Evolutionary conservation across 2,888 invertebrate genomes (phyloP).

Genomic region (Chesias legatella): DNA sequence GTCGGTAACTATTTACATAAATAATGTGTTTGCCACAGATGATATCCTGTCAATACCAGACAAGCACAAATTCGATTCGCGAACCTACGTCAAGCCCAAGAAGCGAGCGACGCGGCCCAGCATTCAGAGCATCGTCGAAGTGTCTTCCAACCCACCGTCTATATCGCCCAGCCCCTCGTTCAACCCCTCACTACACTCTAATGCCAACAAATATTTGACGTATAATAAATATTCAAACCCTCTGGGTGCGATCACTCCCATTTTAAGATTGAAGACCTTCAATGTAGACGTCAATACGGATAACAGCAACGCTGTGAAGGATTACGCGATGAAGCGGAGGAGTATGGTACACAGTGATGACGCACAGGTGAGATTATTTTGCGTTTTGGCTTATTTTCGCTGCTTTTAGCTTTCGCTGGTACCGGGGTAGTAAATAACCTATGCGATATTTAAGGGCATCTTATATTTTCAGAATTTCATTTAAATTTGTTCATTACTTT

Average conservation of each 20-base stretch:
- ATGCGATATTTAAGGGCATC: too few relatives aligned
- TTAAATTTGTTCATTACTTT: too few relatives aligned
- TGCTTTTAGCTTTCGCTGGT: too few relatives aligned
- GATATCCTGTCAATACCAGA: slow-evolving; percentile 57
- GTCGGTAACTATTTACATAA: too few relatives aligned
- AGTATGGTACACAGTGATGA: slow-evolving; percentile 68
- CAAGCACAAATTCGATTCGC: slow-evolving; percentile 82
- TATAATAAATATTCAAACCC: slow-evolving; percentile 70
- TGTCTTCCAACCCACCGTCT: slow-evolving; percentile 49
- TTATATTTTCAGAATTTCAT: too few relatives aligned
- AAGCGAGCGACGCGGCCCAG: slow-evolving; percentile 80
- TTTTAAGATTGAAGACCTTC: slow-evolving; percentile 68
- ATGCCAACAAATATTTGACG: slow-evolving; percentile 61
- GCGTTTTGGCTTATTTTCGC: too few relatives aligned
- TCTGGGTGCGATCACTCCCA: slow-evolving; percentile 58
- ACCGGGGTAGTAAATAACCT: too few relatives aligned
- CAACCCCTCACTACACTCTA: slow-evolving; percentile 33
- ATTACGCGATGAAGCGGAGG: slow-evolving; percentile 62
- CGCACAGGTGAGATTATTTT: slow-evolving; percentile 51
- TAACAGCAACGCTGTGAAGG: slow-evolving; percentile 57
- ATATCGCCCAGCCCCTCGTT: slow-evolving; percentile 43
- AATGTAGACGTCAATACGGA: slow-evolving; percentile 67
- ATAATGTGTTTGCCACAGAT: slow-evolving; percentile 57
- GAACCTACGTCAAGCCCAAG: slow-evolving; percentile 86
- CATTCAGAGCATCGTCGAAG: slow-evolving; percentile 77